phyloP scores from a whole-genome alignment of 2,888 invertebrate species.

The Calameuta pallipes region DNA sequence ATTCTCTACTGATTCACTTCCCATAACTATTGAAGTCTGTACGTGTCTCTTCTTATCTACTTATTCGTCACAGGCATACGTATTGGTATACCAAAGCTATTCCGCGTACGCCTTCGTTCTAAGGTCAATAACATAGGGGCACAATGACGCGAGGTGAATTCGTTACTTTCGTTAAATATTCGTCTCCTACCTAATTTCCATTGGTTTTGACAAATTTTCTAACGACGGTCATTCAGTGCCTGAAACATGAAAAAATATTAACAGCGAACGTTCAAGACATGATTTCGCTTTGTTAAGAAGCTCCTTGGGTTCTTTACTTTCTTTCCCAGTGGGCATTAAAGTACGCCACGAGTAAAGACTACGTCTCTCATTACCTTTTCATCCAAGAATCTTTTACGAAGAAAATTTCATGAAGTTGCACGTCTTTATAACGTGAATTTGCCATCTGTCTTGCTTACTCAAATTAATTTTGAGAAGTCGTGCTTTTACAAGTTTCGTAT shows the following conservation, averaged over 20 bases:
- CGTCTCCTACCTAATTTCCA: not conserved
- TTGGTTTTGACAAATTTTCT: not conserved
- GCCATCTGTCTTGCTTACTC: not conserved
- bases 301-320: not conserved
- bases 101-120: constrained; percentile 8
- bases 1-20: constrained; percentile 1
- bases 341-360: not conserved
- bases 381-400: not conserved
- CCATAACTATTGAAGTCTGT: not conserved
- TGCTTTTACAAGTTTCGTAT: not conserved
- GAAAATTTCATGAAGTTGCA: not conserved
- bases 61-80: not conserved
- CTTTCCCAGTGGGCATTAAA: not conserved
- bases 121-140: constrained; percentile 26
- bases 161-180: not conserved
- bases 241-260: not conserved
- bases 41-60: not conserved
- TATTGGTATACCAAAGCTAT: constrained; percentile 10
- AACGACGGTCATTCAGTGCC: not conserved
- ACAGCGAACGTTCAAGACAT: not conserved
- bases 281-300: not conserved
- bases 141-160: not conserved
- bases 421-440: not conserved
- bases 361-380: not conserved
- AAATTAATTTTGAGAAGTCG: not conserved